Evolutionary conservation across 2,113 vertebrate species (phyloP).

Genomic region (Vicugna pacos): DNA sequence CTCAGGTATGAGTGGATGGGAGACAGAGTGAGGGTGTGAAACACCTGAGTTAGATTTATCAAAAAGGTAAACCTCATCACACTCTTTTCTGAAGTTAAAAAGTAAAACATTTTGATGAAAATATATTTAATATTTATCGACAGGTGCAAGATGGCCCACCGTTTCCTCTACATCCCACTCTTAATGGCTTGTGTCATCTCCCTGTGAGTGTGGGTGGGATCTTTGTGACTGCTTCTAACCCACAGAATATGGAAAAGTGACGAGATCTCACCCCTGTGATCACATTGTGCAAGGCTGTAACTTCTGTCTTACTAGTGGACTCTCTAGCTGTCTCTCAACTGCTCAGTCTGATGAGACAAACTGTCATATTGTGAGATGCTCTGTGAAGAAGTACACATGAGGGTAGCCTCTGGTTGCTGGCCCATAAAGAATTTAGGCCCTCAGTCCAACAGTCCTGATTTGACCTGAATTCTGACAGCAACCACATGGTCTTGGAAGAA

Average conservation of each 20-base stretch:
- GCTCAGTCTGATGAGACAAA: neutral
- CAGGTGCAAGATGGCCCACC: neutral
- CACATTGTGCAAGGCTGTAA: neutral
- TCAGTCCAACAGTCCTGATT: rapidly evolving
- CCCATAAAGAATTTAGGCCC: neutral
- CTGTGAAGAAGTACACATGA: neutral
- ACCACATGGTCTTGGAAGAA: neutral
- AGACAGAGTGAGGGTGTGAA: rapidly evolving
- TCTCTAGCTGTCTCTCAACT: neutral
- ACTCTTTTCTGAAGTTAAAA: neutral
- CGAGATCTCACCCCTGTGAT: neutral
- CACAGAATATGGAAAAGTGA: neutral
- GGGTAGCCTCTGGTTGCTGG: neutral
- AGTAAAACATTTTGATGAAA: neutral
- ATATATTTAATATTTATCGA: neutral
- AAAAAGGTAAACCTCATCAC: neutral
- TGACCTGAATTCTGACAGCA: neutral
- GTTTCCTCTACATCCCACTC: neutral
- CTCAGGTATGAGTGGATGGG: neutral
- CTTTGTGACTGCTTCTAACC: neutral
- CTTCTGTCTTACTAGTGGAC: neutral
- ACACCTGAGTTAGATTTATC: neutral
- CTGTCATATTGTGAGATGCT: neutral
- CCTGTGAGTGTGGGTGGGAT: neutral
- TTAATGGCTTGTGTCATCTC: neutral